Evolutionary conservation across 1,140 invertebrate species (phyloP).

Genomic region (Bicyclus anynana): DNA sequence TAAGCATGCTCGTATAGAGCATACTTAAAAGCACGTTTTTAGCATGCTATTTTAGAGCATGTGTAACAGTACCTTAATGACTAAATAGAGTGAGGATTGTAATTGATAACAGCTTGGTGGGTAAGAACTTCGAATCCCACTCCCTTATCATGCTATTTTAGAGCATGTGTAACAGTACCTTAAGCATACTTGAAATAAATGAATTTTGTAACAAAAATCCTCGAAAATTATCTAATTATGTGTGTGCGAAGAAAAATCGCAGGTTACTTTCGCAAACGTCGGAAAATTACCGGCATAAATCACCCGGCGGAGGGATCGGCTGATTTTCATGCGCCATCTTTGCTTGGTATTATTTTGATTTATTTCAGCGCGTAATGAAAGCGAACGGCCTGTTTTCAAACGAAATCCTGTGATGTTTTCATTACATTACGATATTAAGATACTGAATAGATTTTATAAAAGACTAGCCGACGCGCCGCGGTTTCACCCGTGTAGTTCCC

Average conservation of each 20-base stretch:
- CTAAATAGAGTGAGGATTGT: no score
- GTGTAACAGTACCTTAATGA: no score
- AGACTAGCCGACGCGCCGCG: no score
- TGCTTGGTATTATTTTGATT: slow-evolving; percentile 73
- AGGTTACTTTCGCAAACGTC: slow-evolving; percentile 68
- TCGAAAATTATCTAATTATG: slow-evolving; percentile 72
- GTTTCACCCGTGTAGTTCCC: no score
- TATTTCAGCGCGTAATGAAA: slow-evolving; percentile 67
- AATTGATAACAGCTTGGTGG: no score
- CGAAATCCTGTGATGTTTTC: slow-evolving; percentile 45
- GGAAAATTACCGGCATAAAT: slow-evolving; percentile 74
- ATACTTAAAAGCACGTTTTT: no score
- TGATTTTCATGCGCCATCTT: slow-evolving; percentile 73
- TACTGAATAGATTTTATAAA: not conserved
- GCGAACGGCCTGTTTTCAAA: slow-evolving; percentile 58
- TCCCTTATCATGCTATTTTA: no score
- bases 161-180: no score
- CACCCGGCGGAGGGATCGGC: slow-evolving; percentile 45
- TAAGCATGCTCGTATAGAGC: no score
- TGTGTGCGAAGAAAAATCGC: slow-evolving; percentile 70
- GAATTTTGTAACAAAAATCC: slow-evolving; percentile 37
- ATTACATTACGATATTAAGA: slow-evolving; percentile 22
- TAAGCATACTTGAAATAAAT: no score
- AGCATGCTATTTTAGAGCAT: no score
- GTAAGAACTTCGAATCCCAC: no score